A percentile compares a stretch with the other conserved stretches of the same genome.
Evolutionary conservation across 1,140 invertebrate species (phyloP).

Genomic region (Eumaeus atala): DNA sequence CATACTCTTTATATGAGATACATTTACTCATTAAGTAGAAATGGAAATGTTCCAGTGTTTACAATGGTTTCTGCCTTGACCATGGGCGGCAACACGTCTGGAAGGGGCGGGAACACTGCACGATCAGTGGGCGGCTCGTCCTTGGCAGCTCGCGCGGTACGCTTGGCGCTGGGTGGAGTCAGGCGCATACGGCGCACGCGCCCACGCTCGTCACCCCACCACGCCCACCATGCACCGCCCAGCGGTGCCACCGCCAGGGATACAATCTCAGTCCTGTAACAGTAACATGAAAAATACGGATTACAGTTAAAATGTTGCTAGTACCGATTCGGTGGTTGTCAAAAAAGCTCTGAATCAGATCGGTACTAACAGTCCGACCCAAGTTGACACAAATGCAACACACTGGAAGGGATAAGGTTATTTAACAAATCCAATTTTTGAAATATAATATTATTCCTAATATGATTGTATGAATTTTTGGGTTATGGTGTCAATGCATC

Average conservation of each 20-base stretch:
- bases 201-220: conserved; percentile 44
- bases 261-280: conserved; percentile 32
- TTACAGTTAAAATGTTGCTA: background rate
- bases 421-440: too few relatives aligned
- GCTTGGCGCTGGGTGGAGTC: conserved; percentile 13
- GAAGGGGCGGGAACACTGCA: conserved; percentile 14
- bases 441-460: too few relatives aligned
- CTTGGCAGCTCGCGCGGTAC: conserved; percentile 16
- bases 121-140: conserved; percentile 6
- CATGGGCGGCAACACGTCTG: conserved; percentile 12
- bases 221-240: conserved; percentile 37
- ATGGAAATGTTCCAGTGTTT: background rate
- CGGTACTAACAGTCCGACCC: too few relatives aligned
- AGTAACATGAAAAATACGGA: background rate
- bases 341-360: too few relatives aligned
- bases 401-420: too few relatives aligned
- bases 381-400: too few relatives aligned
- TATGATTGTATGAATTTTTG: too few relatives aligned
- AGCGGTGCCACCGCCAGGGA: conserved; percentile 31
- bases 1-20: background rate
- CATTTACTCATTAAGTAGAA: background rate
- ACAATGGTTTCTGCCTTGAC: conserved; percentile 15
- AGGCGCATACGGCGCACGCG: conserved; percentile 26
- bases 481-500: too few relatives aligned
- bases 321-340: background rate